Percentiles rank a stretch among this genome's conserved stretches.
Evolutionary conservation across 2,113 vertebrate genomes (phyloP).

Genomic region (Indri indri): DNA sequence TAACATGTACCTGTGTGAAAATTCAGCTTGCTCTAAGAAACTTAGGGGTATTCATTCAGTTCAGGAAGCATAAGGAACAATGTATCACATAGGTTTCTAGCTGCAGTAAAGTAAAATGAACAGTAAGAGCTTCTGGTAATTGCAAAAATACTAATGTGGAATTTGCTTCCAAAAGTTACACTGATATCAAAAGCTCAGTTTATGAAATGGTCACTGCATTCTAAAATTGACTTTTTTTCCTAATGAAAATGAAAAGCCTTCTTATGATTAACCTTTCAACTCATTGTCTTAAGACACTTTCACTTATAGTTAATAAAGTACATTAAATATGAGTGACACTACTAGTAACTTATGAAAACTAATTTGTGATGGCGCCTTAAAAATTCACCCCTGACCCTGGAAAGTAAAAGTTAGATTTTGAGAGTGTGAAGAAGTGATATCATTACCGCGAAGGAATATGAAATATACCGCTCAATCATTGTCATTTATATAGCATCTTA

Average conservation of each 20-base stretch:
- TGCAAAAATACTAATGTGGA: not conserved
- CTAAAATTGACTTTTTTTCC: not conserved
- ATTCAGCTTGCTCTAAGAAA: not conserved
- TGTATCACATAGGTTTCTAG: not conserved
- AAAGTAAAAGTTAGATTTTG: slow-evolving; percentile 16
- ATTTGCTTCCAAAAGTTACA: slow-evolving; percentile 8
- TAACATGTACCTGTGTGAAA: not conserved
- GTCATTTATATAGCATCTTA: not conserved
- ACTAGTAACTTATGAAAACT: not conserved
- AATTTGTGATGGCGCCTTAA: not conserved
- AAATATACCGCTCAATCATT: not conserved
- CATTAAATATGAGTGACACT: not conserved
- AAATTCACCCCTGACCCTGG: slow-evolving; percentile 13
- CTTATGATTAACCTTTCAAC: not conserved
- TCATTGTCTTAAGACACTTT: slow-evolving; percentile 5
- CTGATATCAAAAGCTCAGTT: slow-evolving; percentile 29
- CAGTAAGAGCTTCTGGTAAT: not conserved
- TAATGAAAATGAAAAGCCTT: not conserved
- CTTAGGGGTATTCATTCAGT: not conserved
- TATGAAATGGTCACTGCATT: not conserved
- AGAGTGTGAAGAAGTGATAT: not conserved
- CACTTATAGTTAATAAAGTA: not conserved
- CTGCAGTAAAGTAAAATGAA: slow-evolving; percentile 16
- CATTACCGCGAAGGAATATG: not conserved
- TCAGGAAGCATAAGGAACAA: not conserved